Evolutionary conservation across 2,888 invertebrate species (phyloP).

Genomic region (Camptogramma bilineatum): DNA sequence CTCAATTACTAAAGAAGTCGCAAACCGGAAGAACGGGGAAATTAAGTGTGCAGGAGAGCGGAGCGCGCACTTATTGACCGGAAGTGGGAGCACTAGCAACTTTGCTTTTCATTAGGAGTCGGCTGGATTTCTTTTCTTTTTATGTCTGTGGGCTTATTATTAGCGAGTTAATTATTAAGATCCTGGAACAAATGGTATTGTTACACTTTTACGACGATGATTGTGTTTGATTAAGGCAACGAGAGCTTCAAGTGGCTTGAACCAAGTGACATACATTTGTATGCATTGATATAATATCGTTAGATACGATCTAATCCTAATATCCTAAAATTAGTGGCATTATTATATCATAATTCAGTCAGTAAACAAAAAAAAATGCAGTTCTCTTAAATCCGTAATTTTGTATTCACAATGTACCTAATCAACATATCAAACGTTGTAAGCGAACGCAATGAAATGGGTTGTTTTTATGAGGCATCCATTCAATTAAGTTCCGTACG

Average conservation of each 20-base stretch:
- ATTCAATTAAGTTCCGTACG: no score
- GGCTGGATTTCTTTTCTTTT: constrained; percentile 42
- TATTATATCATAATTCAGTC: no score
- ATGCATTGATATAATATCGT: no score
- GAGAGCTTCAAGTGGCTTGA: neutral
- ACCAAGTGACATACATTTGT: no score
- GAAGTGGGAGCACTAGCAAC: constrained; percentile 53
- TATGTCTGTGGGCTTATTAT: constrained; percentile 23
- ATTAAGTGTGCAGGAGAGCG: constrained; percentile 56
- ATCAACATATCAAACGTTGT: no score
- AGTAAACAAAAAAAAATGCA: no score
- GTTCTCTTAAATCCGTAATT: no score
- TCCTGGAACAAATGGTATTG: constrained; percentile 8
- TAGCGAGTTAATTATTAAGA: constrained; percentile 27
- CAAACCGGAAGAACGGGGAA: constrained; percentile 56
- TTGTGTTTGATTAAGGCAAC: neutral
- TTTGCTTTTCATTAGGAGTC: constrained; percentile 62
- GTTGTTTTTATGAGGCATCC: no score
- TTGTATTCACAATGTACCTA: no score
- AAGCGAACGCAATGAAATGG: no score
- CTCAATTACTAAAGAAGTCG: constrained; percentile 57
- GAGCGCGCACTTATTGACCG: constrained; percentile 59
- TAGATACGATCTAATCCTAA: no score
- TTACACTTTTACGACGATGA: constrained; percentile 15
- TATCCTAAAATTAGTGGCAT: no score